Evolutionary conservation across 1,140 invertebrate species (phyloP), one percentile per base, ranked within the genome.

Genomic region (Belonocnema kinseyi): DNA sequence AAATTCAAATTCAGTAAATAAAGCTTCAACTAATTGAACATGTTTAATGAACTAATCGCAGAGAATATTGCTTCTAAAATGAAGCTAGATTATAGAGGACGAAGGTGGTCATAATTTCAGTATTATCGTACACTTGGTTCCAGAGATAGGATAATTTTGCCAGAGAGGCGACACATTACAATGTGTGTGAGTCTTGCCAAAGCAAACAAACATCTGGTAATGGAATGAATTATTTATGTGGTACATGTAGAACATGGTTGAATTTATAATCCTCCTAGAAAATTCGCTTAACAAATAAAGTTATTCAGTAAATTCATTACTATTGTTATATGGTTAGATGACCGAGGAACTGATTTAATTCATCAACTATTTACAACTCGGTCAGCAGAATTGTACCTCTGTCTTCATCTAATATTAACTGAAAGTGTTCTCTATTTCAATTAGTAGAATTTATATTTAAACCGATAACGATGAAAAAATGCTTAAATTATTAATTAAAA

Each of bases 201-300:
- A 21, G 40, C 58, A 66, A 66, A 66, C 58, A 66, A 66, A 66
- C 21, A 66, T 26, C 26, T 26, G 26, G 58, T 66, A 66, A 66
- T 33, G 58, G 58, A 66, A 26, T 66, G 58, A 66, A 66, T 66
- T 66, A 66, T 66, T 66, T 66, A 66, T 66, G 58, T 66, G 21
- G 58, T 66, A 21, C 58, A 66, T 66, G 58, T 66, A 66, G 21
- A 33, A 66, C 40, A 40, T 33, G 26, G 26, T 21, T 66, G 58
- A 66, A 16, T 66, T 66, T 33, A 66, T 66, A 66, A 66, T 66
- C 58, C 40, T 66, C 21, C 58, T 66, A 66, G 21, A 66, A 33
- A 66, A 66, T 26, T 66, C 13, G 40, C 21, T 66, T 6, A 14
- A 14, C 26, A 66, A 66, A 66, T 66, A 33, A 66, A 66, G 26